Conservation (phyloP, 1,140 invertebrate genomes). For the Gonatopus flavifemur region DNA sequence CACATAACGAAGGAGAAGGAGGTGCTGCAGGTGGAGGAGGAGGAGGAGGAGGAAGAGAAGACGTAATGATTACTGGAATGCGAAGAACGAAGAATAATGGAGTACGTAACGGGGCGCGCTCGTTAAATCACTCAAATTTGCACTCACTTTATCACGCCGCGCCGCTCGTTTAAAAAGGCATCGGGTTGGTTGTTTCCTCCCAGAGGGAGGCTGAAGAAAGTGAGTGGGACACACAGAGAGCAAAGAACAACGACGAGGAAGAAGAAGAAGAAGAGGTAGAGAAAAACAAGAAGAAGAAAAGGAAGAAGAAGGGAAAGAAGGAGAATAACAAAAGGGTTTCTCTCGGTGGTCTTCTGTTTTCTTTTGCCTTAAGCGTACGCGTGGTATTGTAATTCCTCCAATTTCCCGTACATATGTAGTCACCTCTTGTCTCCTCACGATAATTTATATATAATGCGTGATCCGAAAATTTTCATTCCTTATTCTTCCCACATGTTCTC, state of each 20-base stretch:
- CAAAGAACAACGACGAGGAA: slow-evolving; percentile 3
- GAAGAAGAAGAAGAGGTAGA: slow-evolving; percentile 2
- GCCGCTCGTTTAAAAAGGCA: slow-evolving; percentile 16
- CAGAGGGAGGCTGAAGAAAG: not conserved
- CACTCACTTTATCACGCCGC: slow-evolving; percentile 12
- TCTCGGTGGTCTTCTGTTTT: too few relatives aligned
- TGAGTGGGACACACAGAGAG: slow-evolving; percentile 4
- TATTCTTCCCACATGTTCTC: too few relatives aligned
- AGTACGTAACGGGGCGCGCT: slow-evolving; percentile 25
- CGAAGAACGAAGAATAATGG: slow-evolving; percentile 33
- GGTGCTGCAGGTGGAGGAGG: too few relatives aligned
- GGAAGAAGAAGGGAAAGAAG: not conserved
- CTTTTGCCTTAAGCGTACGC: too few relatives aligned
- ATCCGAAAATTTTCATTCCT: too few relatives aligned
- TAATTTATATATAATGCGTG: too few relatives aligned
- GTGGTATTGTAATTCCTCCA: too few relatives aligned
- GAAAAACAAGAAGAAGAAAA: not conserved
- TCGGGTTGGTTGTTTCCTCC: not conserved
- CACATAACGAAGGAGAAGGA: too few relatives aligned
- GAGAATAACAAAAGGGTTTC: slow-evolving; percentile 5
- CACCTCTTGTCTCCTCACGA: too few relatives aligned
- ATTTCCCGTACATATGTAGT: too few relatives aligned
- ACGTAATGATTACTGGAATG: too few relatives aligned
- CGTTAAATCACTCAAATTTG: not conserved
- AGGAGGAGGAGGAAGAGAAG: slow-evolving; percentile 19